phyloP scores from a whole-genome alignment of 2,888 invertebrate species.

The Drosophila differens region DNA sequence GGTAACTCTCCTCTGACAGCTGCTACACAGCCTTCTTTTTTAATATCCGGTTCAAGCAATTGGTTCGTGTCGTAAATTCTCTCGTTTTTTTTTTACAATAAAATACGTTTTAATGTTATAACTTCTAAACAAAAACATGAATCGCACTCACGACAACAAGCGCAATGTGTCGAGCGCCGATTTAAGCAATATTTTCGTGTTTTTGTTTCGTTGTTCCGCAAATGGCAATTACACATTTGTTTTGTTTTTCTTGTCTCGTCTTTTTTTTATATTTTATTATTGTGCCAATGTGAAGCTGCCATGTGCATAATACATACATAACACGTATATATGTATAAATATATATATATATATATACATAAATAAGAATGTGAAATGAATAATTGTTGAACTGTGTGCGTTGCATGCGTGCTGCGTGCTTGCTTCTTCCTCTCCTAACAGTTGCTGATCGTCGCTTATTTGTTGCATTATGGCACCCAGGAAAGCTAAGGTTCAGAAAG shows the following conservation, averaged over 20 bases:
- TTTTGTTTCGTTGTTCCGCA: conserved; percentile 37
- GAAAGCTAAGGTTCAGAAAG: conserved; percentile 98
- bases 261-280: conserved; percentile 27
- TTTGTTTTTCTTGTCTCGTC: conserved; percentile 29
- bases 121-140: conserved; percentile 48
- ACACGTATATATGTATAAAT: background rate
- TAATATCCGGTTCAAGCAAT: conserved; percentile 84
- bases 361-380: conserved; percentile 14
- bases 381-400: conserved; percentile 41
- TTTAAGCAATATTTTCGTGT: conserved; percentile 34
- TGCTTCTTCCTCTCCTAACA: conserved; percentile 15
- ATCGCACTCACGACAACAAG: conserved; percentile 1
- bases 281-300: conserved; percentile 33
- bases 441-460: conserved; percentile 50
- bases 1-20: conserved; percentile 48
- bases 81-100: conserved; percentile 43
- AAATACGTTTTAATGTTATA: conserved; percentile 37
- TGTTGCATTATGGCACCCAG: conserved; percentile 94
- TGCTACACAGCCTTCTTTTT: conserved; percentile 79
- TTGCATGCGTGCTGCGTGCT: conserved; percentile 15
- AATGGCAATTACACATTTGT: conserved; percentile 20
- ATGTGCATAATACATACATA: conserved; percentile 38
- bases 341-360: background rate
- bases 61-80: conserved; percentile 79
- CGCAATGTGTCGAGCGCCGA: conserved; percentile 6